Conservation (phyloP, 2,888 invertebrate genomes). For the Trissonchulus sp. region DNA sequence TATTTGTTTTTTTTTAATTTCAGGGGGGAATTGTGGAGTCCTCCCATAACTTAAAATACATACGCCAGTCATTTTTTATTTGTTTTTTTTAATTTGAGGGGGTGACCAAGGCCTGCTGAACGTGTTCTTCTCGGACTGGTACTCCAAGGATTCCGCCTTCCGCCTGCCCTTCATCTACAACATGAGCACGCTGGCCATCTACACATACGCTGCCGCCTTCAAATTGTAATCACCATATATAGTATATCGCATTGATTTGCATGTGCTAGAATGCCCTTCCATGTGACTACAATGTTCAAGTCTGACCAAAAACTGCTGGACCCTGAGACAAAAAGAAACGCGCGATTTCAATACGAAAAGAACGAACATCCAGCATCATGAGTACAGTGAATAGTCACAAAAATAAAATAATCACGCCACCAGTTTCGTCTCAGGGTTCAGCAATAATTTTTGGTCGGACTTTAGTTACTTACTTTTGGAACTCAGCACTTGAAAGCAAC, state of each 20-base stretch:
- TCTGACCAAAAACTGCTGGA: too few species aligned
- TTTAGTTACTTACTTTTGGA: too few species aligned
- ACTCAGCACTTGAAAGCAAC: too few species aligned
- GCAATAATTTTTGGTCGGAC: too few species aligned
- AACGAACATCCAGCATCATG: too few species aligned
- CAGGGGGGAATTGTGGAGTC: neutral
- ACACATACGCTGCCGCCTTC: slow-evolving; percentile 95
- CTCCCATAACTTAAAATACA: neutral
- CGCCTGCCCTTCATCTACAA: slow-evolving; percentile 96
- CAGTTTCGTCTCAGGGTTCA: too few species aligned
- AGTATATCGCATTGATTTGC: neutral
- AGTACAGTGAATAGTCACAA: too few species aligned
- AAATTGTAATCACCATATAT: slow-evolving; percentile 73
- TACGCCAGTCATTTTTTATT: too few species aligned
- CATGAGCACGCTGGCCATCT: slow-evolving; percentile 87
- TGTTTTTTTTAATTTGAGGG: slow-evolving; percentile 50
- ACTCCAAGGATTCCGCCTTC: slow-evolving; percentile 78
- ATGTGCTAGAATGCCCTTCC: neutral
- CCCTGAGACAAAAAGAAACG: too few species aligned
- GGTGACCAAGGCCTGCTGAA: slow-evolving; percentile 90
- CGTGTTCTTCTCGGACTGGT: slow-evolving; percentile 88
- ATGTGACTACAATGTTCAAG: too few species aligned
- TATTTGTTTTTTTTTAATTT: neutral
- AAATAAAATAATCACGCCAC: too few species aligned
- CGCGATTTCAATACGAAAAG: too few species aligned